Percentiles rank a stretch among this genome's conserved stretches.
Conservation (phyloP, 2,113 vertebrate genomes). For the Crotalus horridus region DNA sequence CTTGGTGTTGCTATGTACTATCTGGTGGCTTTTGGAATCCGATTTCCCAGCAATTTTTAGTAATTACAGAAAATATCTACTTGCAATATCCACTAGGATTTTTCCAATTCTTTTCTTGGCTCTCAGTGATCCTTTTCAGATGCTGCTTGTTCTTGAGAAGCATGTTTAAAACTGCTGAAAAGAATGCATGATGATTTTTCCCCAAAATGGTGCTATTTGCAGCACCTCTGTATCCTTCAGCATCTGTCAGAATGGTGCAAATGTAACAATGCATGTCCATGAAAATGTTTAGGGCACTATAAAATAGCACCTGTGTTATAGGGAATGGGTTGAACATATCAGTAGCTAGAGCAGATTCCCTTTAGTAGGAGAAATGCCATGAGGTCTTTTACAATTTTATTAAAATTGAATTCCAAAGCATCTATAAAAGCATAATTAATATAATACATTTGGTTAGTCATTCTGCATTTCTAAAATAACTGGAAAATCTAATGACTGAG, state of each 20-base stretch:
- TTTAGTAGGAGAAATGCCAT: neutral
- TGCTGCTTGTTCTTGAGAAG: constrained; percentile 34
- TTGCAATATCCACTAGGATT: neutral
- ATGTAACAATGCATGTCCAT: constrained; percentile 19
- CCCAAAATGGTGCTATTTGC: constrained; percentile 12
- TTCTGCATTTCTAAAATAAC: neutral
- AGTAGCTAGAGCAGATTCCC: neutral
- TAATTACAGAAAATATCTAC: neutral
- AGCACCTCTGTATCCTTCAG: constrained; percentile 16
- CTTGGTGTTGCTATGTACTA: constrained; percentile 37
- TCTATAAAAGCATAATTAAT: neutral
- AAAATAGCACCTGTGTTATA: constrained; percentile 33
- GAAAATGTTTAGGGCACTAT: constrained; percentile 22
- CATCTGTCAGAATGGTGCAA: constrained; percentile 22
- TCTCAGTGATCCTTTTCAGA: neutral
- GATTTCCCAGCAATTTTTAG: constrained; percentile 20
- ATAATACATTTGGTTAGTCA: neutral
- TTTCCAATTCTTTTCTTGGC: neutral
- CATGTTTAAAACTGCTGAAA: constrained; percentile 18
- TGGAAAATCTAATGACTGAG: neutral
- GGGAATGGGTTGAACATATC: neutral
- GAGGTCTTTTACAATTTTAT: constrained; percentile 9
- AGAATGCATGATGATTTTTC: constrained; percentile 6
- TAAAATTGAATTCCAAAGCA: constrained; percentile 24
- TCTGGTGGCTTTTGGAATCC: constrained; percentile 27